Evolutionary conservation across 2,888 invertebrate species (phyloP), one percentile per base, ranked within the genome.

Genomic region (Monopis laevigella): DNA sequence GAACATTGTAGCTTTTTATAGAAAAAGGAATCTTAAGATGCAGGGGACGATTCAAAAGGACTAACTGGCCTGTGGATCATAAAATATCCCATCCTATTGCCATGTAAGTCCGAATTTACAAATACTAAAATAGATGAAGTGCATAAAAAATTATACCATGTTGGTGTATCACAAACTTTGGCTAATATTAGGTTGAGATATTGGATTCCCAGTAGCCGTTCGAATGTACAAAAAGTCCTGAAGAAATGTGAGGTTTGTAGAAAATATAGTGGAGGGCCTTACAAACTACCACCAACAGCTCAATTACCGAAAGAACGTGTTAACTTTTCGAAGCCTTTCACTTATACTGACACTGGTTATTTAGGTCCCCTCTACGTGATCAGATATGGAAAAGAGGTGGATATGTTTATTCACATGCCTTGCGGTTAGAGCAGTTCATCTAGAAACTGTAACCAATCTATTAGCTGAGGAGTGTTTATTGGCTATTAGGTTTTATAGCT

Each of bases 381-480:
- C 5, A 36, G 11, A 30, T 8, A 38, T 28, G 6, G 41, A 41
- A 3, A 50, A 50, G 21, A 38, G 50, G 6, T 51, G 49, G 50
- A 38, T 50, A 16, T 43, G 39, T 16, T 13, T 51, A 8, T 46
- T 34, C 14, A 51, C 51, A n/a, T 49, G 49, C 24, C 30, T 55
- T 13, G 44, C 51, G 7, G 43, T 52, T 5, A 45, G 51, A 41
- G 50, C 51, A 1, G 41, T 54, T 8, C 51, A 51, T 35, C 14
- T 54, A 32, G 51, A 54, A 40, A 43, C 51, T 1, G 50, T 52
- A 1, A 46, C 47, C 13, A 48, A 54, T 28, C 28, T 51, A 3
- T 44, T 51, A 6, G 47, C 50, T 2, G 50, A 49, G 42, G 47
- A 52, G 27, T 46, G 49, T 28, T n/a, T 50, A 10, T 16, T 52